Evolutionary conservation across 1,140 invertebrate genomes (phyloP).

Genomic region (Drosophila quadrilineata): DNA sequence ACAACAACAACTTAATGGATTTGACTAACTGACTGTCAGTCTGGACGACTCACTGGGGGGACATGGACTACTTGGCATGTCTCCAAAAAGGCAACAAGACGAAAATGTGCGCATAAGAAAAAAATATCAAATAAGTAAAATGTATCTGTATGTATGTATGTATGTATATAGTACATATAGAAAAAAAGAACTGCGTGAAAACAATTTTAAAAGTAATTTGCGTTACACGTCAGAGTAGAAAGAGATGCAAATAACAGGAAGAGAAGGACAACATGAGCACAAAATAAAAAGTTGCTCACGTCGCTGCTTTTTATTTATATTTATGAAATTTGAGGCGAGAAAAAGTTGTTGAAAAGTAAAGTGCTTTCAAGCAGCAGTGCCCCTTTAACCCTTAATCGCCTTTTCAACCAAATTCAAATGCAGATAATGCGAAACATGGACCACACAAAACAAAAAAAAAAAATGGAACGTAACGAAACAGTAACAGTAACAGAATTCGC

Average conservation of each 20-base stretch:
- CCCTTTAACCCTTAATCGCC: too few relatives aligned
- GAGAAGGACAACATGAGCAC: neutral
- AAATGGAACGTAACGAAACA: slow-evolving; percentile 4
- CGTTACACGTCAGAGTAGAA: slow-evolving; percentile 43
- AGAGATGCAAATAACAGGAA: neutral
- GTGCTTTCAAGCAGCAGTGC: slow-evolving; percentile 22
- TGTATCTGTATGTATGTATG: too few relatives aligned
- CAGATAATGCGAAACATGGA: too few relatives aligned
- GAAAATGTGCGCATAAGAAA: slow-evolving; percentile 44
- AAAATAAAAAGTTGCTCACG: slow-evolving; percentile 6
- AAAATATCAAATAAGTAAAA: too few relatives aligned
- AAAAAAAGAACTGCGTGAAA: slow-evolving; percentile 48
- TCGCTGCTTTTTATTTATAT: slow-evolving; percentile 38
- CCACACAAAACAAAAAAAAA: too few relatives aligned
- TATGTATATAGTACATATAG: too few relatives aligned
- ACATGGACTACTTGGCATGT: slow-evolving; percentile 44
- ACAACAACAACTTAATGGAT: slow-evolving; percentile 75
- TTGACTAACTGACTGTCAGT: slow-evolving; percentile 55
- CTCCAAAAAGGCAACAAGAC: slow-evolving; percentile 60
- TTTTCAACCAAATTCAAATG: too few relatives aligned
- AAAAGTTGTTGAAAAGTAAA: slow-evolving; percentile 57
- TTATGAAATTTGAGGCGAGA: slow-evolving; percentile 28
- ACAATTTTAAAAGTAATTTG: slow-evolving; percentile 68
- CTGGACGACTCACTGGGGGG: neutral
- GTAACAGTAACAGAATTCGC: slow-evolving; percentile 28